Evolutionary conservation across 1,140 invertebrate species (phyloP).

Genomic region (Capitella teleta): DNA sequence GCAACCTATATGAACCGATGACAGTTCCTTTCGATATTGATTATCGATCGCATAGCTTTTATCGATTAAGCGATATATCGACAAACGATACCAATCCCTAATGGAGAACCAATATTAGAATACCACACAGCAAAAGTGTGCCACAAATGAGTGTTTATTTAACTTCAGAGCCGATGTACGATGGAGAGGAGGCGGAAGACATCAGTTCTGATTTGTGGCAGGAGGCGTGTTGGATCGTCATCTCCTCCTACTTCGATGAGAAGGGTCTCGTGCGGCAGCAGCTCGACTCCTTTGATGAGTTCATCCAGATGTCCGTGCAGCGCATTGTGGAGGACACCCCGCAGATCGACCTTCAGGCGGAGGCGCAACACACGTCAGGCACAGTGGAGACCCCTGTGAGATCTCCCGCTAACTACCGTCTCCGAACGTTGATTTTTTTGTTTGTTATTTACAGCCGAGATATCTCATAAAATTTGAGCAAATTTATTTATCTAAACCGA

Average conservation of each 20-base stretch:
- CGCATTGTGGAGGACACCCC: constrained; percentile 97
- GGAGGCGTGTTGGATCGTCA: constrained; percentile 99
- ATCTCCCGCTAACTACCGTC: background rate
- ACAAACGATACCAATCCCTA: too few relatives aligned
- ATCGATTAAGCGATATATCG: too few relatives aligned
- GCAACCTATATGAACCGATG: too few relatives aligned
- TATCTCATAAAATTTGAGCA: constrained; percentile 96
- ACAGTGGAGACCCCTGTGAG: constrained; percentile 79
- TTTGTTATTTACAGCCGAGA: constrained; percentile 51
- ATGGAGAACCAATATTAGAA: too few relatives aligned
- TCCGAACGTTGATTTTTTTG: background rate
- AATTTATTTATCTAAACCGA: constrained; percentile 96
- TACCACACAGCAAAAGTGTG: too few relatives aligned
- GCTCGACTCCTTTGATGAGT: constrained; percentile 97
- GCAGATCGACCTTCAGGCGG: constrained; percentile 91
- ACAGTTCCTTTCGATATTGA: too few relatives aligned
- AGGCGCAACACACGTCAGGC: constrained; percentile 86
- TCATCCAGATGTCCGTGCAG: constrained; percentile 99
- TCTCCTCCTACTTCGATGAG: constrained; percentile 98
- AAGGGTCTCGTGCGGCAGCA: constrained; percentile 98
- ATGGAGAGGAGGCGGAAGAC: constrained; percentile 46
- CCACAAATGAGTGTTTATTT: too few relatives aligned
- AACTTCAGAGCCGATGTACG: too few relatives aligned
- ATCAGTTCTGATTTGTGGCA: constrained; percentile 94
- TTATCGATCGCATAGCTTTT: too few relatives aligned